Base-by-base conservation (phyloP, 2,113 vertebrate genomes). In the Nesoenas mayeri region DNA sequence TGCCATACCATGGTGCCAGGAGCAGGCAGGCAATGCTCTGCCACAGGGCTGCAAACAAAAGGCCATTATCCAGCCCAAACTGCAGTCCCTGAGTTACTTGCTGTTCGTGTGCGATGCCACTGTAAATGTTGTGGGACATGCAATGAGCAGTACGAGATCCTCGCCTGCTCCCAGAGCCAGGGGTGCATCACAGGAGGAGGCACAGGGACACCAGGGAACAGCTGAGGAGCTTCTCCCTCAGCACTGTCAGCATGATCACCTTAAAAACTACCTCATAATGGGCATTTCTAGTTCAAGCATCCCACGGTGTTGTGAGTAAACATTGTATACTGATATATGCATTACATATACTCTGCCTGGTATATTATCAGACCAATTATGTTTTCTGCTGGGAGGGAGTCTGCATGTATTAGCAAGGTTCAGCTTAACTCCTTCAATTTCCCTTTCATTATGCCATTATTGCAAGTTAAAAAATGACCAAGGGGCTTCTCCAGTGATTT, bases 161-260 rank as follows among this genome's bases (percentile, higher is more conserved):
- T 73, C 32, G 8, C 34, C 54, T 19, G 6, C 8, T 28, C 18
- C 36, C 31, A 14, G n/a, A 65, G 15, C 13, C 32, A 22, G 32
- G 2, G 7, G 11, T 42, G 12, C 3, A 0, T 61, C 1, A 7
- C 13, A 17, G 25, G 9, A 4, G 17, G 34, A 77, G 66, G 34
- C 34, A 48, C 11, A 72, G 32, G 40, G 20, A 22, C 18, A 65
- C 1, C 34, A 42, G 11, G 53, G 50, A 60, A 60, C 1, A 47
- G 17, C 36, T 72, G n/a, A 65, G 26, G 54, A 93, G 2, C 16
- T 60, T 79, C 31, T 79, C 10, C 26, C 15, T 69, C 66, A 44
- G 47, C 2, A 5, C 32, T 32, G 26, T 18, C 25, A 25, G n/a
- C 40, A 22, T 4, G 17, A 19, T 31, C 42, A 22, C n/a, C 12